Base-by-base conservation (phyloP, 2,113 vertebrate species). In the Campylomormyrus tamandua region DNA sequence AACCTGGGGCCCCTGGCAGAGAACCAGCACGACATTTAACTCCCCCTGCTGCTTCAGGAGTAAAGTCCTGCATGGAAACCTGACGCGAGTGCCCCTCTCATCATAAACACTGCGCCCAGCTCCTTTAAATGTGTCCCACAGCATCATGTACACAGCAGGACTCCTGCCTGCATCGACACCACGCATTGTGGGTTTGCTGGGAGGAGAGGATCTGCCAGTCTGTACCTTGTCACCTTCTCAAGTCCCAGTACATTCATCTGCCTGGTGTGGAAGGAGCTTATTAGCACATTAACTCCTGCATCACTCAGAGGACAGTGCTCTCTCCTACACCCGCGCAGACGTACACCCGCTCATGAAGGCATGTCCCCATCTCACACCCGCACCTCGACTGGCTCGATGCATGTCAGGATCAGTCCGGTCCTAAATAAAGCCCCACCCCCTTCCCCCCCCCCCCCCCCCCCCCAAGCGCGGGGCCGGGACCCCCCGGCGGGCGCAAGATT, bases 151-250 rank as follows among this genome's bases (percentile, higher is more conserved):
- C 90, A 90, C 91, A 91, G 88, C 74, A 89, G 87, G 90, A 89
- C 91, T 90, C 90, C 45, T 90, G 91, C 87, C 87, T 91, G 89
- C 87, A 90, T 92, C 91, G 84, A 90, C 92, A 92, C 91, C 87
- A n/a, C 21, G 50, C 49, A 27, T 21, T 24, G 77, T 21, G 89
- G 77, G 19, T 66, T 91, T 46, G 27, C 84, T 83, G 42, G 84
- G 39, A 58, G 83, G 31, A 87, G 88, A 77, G 66, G 46, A 66
- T 91, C 84, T 83, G 90, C 80, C 90, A 91, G 89, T 90, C 91
- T 91, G 91, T 90, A 90, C 88, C 93, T 92, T 95, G 93, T 94
- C 93, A 94, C 93, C 92, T 92, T 93, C 93, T 93, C 93, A 92
- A 94, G 94, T 88, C 70, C 88, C 91, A 83, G 90, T 90, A 90